Evolutionary conservation across 2,888 invertebrate genomes (phyloP), one percentile per base, ranked within the genome.

Genomic region (Glaucopsyche alexis): DNA sequence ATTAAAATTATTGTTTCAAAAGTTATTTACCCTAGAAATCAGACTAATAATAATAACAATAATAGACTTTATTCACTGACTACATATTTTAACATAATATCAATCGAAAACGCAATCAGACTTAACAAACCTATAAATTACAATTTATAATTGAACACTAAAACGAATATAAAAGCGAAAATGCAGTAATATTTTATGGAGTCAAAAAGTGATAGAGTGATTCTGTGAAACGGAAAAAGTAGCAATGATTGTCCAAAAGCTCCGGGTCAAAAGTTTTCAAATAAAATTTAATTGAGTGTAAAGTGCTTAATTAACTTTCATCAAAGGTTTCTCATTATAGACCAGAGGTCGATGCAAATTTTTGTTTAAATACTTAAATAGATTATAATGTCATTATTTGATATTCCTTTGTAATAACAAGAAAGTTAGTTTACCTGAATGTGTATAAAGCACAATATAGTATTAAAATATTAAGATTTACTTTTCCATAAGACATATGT

Each of bases 271-370:
- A 45, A 67, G 42, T 67, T 67, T 67, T 45, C 42, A 47, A 67
- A 67, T 67, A 16, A 67, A 67, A 42, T 8, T 45, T 67, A 45
- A 67, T 67, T 45, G 42, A 16, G 45, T 67, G 67, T 45, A 19
- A 42, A 67, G 45, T 67, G 67, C 67, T 67, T 67, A 67, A 67
- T 67, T 67, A 67, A 67, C 67, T 16, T 67, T 45, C 42, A 42
- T 67, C 42, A 67, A 42, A 67, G 67, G 45, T 42, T 42, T 42
- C 67, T 38, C 60, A 60, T 60, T 42, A 45, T 47, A 7, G 45
- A 66, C 14, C 8, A 11, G 16, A 67, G 45, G 7, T 19, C 19
- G 11, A 45, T 67, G 45, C 42, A 16, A 45, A 45, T 67, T 67
- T 6, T 9, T 16, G 8, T 66, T n/a, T 16, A n/a, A 60, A 13